These are phyloP conservation scores for Grantiella picta DNA, from an alignment of 2,113 vertebrate species.

Conservation along the genomic window DNA sequence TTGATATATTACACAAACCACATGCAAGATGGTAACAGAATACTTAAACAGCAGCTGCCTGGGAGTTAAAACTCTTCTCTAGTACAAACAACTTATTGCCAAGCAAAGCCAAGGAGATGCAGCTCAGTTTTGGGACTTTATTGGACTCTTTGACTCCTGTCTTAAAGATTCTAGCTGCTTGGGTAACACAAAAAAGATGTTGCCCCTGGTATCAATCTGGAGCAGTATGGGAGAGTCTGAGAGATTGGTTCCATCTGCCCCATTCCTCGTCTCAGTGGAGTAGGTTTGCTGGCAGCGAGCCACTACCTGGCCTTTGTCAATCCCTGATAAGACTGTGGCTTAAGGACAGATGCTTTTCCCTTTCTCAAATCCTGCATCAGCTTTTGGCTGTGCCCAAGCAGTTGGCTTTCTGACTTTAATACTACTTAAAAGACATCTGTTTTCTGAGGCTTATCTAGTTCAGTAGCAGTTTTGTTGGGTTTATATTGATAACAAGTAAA, in stretches of 20 bases:
- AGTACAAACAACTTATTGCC: not conserved
- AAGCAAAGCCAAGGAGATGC: not conserved
- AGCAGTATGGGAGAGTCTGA: not conserved
- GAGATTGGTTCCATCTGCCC: not conserved
- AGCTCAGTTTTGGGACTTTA: not conserved
- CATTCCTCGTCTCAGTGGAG: not conserved
- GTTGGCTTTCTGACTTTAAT: constrained; percentile 21
- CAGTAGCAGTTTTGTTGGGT: constrained; percentile 12
- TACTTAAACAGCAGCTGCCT: not conserved
- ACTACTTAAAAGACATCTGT: constrained; percentile 7
- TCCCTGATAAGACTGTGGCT: not conserved
- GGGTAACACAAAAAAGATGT: not conserved
- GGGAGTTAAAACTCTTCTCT: not conserved
- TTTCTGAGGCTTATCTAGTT: constrained; percentile 34
- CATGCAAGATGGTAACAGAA: not conserved
- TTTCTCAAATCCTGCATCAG: not conserved
- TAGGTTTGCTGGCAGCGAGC: not conserved
- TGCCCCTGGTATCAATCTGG: not conserved
- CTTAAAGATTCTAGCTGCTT: not conserved
- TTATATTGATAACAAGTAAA: constrained; percentile 11
- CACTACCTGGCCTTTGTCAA: not conserved
- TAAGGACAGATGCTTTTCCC: not conserved
- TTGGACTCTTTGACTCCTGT: not conserved
- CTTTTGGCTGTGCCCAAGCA: not conserved
- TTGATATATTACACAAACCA: not conserved